Evolutionary conservation across 2,113 vertebrate genomes (phyloP), one percentile per base, ranked within the genome.

Genomic region (Porphyrio hochstetteri): DNA sequence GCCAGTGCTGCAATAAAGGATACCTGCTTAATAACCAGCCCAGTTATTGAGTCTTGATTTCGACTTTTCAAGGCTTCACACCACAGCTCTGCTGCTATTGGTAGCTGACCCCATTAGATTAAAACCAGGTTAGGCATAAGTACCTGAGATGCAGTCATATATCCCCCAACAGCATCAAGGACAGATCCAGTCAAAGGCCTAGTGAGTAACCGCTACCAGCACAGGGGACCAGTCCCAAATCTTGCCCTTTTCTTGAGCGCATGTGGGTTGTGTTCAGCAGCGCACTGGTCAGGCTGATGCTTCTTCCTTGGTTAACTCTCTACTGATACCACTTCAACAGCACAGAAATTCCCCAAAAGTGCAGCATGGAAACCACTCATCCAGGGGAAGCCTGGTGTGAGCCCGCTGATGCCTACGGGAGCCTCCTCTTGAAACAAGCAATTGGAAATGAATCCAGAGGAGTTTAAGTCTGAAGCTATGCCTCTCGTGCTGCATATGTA

Each of bases 391-490:
- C 2, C 56, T 64, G 64, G 56, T 31, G 14, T 18, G 31, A 92
- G 48, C 68, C 33, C 1, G 1, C 35, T 5, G 64, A 36, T 16
- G 17, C 18, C 40, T 25, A 11, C 1, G 0, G 46, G 16, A 79
- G 27, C 21, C 46, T 70, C 38, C 59, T 36, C n/a, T 36, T 38
- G 29, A 84, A 90, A 71, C 16, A 27, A 57, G 6, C 6, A 17
- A 8, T 24, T 60, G 33, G 83, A 64, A 78, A 53, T 7, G 0
- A 53, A 78, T 35, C 27, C 72, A 75, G 57, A 81, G 38, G 35
- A 75, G 68, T 93, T 86, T 11, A 42, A 72, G 75, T 71, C 53
- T 93, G 78, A 93, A 96, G 92, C 27, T 65, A 29, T 70, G 38
- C 24, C 40, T 83, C 57, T 76, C 48, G 59, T 61, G 69, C 60